Evolutionary conservation across 2,797 vertebrate species (phyloP).

Genomic region (Clarias platycephalus): DNA sequence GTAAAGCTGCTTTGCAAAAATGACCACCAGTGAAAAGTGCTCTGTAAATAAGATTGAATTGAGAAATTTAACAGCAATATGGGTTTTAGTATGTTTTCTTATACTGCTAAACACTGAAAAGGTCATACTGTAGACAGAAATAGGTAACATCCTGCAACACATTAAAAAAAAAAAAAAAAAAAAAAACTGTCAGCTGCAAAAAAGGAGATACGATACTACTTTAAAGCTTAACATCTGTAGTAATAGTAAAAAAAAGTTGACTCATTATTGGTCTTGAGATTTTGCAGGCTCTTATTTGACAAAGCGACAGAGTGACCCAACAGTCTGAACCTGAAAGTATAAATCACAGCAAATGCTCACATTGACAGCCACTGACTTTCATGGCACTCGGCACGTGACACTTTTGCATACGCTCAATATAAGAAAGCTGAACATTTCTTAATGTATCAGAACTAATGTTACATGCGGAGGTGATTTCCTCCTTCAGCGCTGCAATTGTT

Average conservation of each 20-base stretch:
- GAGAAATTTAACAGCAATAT: background rate
- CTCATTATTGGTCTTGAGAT: background rate
- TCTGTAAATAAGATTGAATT: background rate
- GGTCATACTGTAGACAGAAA: background rate
- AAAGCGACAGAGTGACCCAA: no score
- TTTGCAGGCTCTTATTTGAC: background rate
- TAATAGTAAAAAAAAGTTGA: background rate
- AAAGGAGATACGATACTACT: background rate
- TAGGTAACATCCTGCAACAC: background rate
- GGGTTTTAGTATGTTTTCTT: background rate
- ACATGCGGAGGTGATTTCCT: no score
- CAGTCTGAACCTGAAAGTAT: no score
- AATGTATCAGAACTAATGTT: no score
- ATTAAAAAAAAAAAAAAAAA: background rate
- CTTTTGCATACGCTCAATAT: no score
- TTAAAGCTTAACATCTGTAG: background rate
- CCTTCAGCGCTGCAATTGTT: no score
- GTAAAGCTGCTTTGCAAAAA: background rate
- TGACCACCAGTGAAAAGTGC: no score
- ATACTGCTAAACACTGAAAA: background rate
- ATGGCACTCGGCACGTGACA: no score
- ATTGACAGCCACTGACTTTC: no score
- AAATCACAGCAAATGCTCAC: no score
- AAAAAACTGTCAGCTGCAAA: background rate
- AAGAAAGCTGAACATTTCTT: no score